Conservation (phyloP, 2,797 vertebrate genomes). For the Pangasius sanitwongsei region DNA sequence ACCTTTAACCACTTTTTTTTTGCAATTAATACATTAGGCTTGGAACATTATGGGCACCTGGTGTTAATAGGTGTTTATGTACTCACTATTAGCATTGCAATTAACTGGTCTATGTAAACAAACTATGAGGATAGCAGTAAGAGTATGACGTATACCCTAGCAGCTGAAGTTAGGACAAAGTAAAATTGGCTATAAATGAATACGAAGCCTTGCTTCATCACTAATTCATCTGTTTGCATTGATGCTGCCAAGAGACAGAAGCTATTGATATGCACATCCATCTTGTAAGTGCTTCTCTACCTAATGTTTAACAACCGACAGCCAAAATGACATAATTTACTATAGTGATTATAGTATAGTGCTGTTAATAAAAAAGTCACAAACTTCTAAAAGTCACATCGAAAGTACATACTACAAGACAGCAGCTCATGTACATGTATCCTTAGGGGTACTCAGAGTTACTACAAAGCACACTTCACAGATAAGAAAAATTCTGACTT, state of each 20-base stretch:
- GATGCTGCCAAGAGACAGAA: background rate
- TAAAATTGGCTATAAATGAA: background rate
- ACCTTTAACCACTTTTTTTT: constrained; percentile 53
- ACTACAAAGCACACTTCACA: background rate
- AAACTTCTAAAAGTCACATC: too few species aligned
- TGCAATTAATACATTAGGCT: constrained; percentile 63
- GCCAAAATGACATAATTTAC: background rate
- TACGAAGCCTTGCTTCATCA: constrained; percentile 21
- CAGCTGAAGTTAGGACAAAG: constrained; percentile 22
- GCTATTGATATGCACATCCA: background rate
- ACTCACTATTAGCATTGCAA: constrained; percentile 56
- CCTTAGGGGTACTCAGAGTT: background rate
- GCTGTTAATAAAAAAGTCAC: background rate
- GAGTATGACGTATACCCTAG: constrained; percentile 29
- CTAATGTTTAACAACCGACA: background rate
- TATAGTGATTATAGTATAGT: background rate
- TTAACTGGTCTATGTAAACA: constrained; percentile 59
- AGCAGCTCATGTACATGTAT: background rate
- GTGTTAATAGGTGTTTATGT: constrained; percentile 62
- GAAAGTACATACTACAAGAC: background rate
- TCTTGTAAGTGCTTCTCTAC: background rate
- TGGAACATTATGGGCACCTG: constrained; percentile 59
- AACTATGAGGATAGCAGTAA: constrained; percentile 49
- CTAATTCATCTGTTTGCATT: constrained; percentile 18
- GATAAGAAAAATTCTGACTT: background rate